Percentiles rank a stretch among this genome's conserved stretches.
Conservation (phyloP, 2,113 vertebrate genomes). For the Steatornis caripensis region DNA sequence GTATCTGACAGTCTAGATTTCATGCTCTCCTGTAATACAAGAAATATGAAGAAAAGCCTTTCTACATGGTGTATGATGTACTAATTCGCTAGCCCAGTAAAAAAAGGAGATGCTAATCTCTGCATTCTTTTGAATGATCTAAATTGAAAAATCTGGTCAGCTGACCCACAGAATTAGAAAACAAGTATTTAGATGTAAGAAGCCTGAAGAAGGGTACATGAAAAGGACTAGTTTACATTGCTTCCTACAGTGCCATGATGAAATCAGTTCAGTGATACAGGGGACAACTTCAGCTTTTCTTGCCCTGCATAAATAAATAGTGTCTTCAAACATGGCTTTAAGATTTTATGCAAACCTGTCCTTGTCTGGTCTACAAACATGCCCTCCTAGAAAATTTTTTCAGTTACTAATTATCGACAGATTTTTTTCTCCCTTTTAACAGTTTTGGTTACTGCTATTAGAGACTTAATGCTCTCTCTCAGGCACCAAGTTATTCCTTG, state of each 20-base stretch:
- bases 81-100: neutral
- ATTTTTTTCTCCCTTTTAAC: neutral
- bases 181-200: neutral
- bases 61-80: neutral
- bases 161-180: neutral
- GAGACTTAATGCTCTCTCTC: neutral
- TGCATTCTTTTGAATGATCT: neutral
- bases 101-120: neutral
- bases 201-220: neutral
- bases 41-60: neutral
- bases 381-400: neutral
- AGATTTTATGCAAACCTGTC: neutral
- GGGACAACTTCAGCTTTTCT: neutral
- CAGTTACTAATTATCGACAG: neutral
- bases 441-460: neutral
- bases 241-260: neutral
- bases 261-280: neutral
- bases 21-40: neutral
- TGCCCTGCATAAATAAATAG: neutral
- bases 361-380: neutral
- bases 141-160: neutral
- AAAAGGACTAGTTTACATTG: neutral
- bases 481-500: neutral
- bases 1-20: neutral
- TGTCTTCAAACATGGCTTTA: neutral